Base-by-base conservation (phyloP, 2,888 invertebrate genomes). In the Calephelis perditalis region DNA sequence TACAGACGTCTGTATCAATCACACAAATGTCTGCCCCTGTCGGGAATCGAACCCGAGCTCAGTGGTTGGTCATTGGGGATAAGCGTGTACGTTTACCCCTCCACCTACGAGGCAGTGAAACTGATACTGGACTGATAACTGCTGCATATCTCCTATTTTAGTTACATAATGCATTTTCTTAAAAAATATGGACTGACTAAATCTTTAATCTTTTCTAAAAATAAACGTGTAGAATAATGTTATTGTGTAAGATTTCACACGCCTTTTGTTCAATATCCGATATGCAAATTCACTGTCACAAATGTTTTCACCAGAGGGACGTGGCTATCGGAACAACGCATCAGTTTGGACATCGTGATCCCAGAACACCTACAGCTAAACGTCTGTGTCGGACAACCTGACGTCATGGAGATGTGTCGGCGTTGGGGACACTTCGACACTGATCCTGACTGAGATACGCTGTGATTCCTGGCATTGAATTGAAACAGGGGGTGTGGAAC, bases 381-480 rank as follows among this genome's bases (percentile, higher is more conserved):
- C 61, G 70, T 70, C 68, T 66, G 67, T 70, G 71, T 70, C 72
- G 70, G 70, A 72, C 69, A 70, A 70, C 66, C 70, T 63, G 71
- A 73, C 70, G 67, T 65, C 71, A 69, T 70, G 71, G 65, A 68
- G 72, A 72, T 70, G 70, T 62, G 71, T 71, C 73, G 69, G 68
- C 68, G 67, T 64, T 68, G 71, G 66, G 70, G 77, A 72, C 73
- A 70, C 68, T 67, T 66, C 73, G 74, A 80, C 82, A 81, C 81
- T 78, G 88, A 88, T 86, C 76, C 79, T 79, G 77, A 72, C 70
- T 74, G 70, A 78, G 88, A 89, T 87, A 82, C 77, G 57, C 76
- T 68, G 76, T 75, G 77, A 79, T 77, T 75, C 76, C 36, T 7
- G 52, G 36, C 35, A 35, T 52, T 52, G 52, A 52, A 52, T 52